Evolutionary conservation across 2,113 vertebrate genomes (phyloP), one percentile per base, ranked within the genome.

Genomic region (Otis tarda): DNA sequence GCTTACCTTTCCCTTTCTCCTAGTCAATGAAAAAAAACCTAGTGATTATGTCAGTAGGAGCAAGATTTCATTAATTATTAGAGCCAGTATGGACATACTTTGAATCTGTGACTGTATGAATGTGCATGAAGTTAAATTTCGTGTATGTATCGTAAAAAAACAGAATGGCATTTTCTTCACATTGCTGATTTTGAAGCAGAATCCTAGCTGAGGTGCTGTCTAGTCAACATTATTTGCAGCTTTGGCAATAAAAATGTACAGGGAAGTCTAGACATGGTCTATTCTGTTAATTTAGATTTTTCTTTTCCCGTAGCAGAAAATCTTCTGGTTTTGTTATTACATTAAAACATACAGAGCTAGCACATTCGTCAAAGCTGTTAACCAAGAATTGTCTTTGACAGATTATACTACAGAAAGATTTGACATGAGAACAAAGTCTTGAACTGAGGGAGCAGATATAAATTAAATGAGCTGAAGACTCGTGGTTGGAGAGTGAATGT

Each of bases 201-300:
- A 31, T 50, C 41, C 25, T 60, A 74, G 37, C 45, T 91, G 13
- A 20, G 22, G 35, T 74, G 56, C 31, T 60, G 13, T 81, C 65
- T 50, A 43, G 33, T 31, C 43, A 73, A 37, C 43, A 61, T 67
- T 80, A 92, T 93, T 88, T 89, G 39, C 41, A 89, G 43, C 31
- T 87, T 91, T 80, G 70, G 68, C 37, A 94, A 59, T 47, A 87
- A 97, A 96, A 97, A 74, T 87, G 85, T 37, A 83, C 65, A 84
- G n/a, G n/a, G 31, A 84, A 75, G 83, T 94, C 91, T 97, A 96
- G 94, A 97, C 87, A 59, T 20, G 5, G 12, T 75, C 24, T 49
- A 12, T 76, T 93, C 89, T 61, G 9, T 75, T 41, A 14, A 68
- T 87, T 71, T 33, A 52, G 25, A 13, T 30, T 87, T 93, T 93